Evolutionary conservation across 2,797 vertebrate species (phyloP).

Genomic region (Clarias pachynema): DNA sequence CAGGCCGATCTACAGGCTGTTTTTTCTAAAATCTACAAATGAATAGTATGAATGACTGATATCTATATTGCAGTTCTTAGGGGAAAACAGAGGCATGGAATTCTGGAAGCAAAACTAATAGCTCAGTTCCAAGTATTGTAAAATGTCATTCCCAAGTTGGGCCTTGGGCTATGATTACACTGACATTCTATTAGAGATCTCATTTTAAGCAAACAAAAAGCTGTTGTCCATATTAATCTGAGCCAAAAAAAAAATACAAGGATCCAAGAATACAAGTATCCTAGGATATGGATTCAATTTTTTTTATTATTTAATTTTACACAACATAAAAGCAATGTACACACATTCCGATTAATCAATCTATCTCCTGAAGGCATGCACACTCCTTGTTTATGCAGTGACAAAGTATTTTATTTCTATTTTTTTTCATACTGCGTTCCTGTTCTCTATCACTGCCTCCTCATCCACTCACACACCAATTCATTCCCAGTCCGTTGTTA

Average conservation of each 20-base stretch:
- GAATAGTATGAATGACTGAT: slow-evolving; percentile 28
- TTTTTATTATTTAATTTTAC: not conserved
- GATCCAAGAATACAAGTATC: too few relatives aligned
- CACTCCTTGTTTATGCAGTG: not conserved
- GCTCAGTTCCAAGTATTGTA: slow-evolving; percentile 20
- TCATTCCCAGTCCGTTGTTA: not conserved
- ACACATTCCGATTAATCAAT: not conserved
- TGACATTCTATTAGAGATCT: slow-evolving; percentile 31
- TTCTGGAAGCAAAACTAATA: slow-evolving; percentile 12
- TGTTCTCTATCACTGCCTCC: slow-evolving; percentile 16
- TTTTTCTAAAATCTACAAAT: not conserved
- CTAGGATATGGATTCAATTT: too few relatives aligned
- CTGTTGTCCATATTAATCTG: not conserved
- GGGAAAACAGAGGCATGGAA: slow-evolving; percentile 22
- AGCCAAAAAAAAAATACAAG: not conserved
- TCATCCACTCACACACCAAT: not conserved
- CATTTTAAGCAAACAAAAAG: slow-evolving; percentile 6
- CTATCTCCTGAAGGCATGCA: not conserved
- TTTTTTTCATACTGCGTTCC: not conserved
- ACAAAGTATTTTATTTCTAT: not conserved
- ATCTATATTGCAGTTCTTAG: slow-evolving; percentile 15
- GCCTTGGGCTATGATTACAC: slow-evolving; percentile 35
- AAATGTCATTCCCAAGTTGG: slow-evolving; percentile 37
- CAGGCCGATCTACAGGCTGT: not conserved
- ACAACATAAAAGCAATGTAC: not conserved